Evolutionary conservation across 2,888 invertebrate species (phyloP), one percentile per base, ranked within the genome.

Genomic region (Agrotis puta): DNA sequence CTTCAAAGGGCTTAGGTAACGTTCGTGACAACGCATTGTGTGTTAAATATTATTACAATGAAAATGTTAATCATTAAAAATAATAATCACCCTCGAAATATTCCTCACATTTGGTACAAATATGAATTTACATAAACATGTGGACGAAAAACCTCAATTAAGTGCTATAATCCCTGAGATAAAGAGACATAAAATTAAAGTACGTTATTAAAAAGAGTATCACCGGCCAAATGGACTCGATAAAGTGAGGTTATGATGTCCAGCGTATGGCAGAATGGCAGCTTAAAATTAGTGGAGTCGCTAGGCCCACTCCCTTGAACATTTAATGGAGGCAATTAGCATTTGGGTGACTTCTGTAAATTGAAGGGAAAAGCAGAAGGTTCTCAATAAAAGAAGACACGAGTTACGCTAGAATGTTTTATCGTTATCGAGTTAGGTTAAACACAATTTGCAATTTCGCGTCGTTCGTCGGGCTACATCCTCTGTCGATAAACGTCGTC

Each of bases 151-250:
- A 91, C 88, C 88, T 88, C 91, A 92, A 93, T 94, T 93, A 92
- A 90, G 90, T 87, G 85, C 88, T 87, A 88, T 92, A 93, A 93
- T 90, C 88, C 87, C 85, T 82, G 89, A 92, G 92, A 93, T 93
- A 93, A 91, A 90, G 89, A 91, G 91, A 91, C 92, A 93, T 95
- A 92, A 95, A 94, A 94, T 92, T 94, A 92, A 95, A 95, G 92
- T 88, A 93, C 90, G 92, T 89, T 94, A 93, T 94, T 94, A 94
- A 94, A 95, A 94, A 94, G 91, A 92, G 91, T 89, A 92, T 92
- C 90, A 89, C 88, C 87, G 87, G 93, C 93, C 94, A 94, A 95
- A 95, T 94, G 93, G 91, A 90, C 89, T 90, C 91, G 88, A 92
- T 94, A 93, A 94, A 94, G 90, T 89, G 88, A 91, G 89, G 92